phyloP scores from a whole-genome alignment of 2,888 invertebrate genomes.

The Phaonia tiefii region DNA sequence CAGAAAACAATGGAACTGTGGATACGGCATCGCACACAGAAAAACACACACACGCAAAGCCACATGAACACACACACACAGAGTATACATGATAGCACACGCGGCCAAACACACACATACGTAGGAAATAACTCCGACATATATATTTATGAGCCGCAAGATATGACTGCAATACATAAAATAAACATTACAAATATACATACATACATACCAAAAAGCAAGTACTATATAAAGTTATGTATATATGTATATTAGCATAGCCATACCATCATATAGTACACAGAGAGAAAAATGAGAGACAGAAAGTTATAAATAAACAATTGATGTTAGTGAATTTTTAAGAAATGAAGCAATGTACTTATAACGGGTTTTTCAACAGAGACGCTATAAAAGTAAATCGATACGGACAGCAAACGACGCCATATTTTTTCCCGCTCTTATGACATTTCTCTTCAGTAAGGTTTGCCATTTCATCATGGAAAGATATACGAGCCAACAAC shows the following conservation, averaged over 20 bases:
- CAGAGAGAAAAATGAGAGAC: neutral
- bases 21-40: neutral
- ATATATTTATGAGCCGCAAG: constrained; percentile 47
- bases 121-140: constrained; percentile 1
- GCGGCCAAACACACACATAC: neutral
- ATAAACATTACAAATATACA: constrained; percentile 10
- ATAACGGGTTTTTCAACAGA: too few relatives aligned
- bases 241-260: too few relatives aligned
- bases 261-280: neutral
- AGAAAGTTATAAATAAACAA: neutral
- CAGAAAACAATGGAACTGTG: neutral
- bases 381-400: too few relatives aligned
- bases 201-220: neutral
- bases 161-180: constrained; percentile 55
- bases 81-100: neutral
- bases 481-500: too few relatives aligned
- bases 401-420: too few relatives aligned
- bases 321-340: constrained; percentile 4
- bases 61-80: neutral
- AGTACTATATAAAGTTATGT: neutral
- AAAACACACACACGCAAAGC: neutral
- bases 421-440: too few relatives aligned
- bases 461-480: too few relatives aligned
- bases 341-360: too few relatives aligned
- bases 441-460: too few relatives aligned